A percentile compares a stretch with the other conserved stretches of the same genome.
Evolutionary conservation across 2,797 vertebrate genomes (phyloP).

Genomic region (Eospalax fontanierii): DNA sequence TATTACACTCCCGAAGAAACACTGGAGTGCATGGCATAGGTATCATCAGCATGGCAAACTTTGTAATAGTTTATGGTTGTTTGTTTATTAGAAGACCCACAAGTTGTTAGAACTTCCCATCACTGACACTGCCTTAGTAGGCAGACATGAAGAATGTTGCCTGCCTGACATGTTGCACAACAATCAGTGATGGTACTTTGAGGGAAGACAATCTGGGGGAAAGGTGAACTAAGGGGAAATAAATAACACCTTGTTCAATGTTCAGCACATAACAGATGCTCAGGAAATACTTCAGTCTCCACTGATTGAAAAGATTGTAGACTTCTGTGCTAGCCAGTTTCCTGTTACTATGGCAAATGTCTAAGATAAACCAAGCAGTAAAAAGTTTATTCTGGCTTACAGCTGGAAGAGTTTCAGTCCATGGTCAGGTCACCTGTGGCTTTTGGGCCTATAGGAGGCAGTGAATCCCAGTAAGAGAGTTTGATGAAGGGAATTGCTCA

Average conservation of each 20-base stretch:
- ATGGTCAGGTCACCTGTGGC: not conserved
- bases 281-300: conserved; percentile 4
- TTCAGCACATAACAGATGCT: not conserved
- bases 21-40: not conserved
- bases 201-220: not conserved
- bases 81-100: not conserved
- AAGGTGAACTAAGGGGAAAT: not conserved
- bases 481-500: not conserved
- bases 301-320: not conserved
- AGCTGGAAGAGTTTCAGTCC: not conserved
- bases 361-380: not conserved
- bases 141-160: not conserved
- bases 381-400: not conserved
- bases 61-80: not conserved
- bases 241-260: not conserved
- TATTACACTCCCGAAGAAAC: not conserved
- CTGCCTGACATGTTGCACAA: not conserved
- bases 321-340: not conserved
- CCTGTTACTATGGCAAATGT: not conserved
- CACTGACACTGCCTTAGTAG: not conserved
- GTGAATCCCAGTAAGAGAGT: no score
- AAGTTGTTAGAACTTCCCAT: not conserved
- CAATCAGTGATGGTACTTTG: not conserved
- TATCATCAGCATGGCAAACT: not conserved
- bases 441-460: not conserved